Evolutionary conservation across 2,888 invertebrate species (phyloP), one percentile per base, ranked within the genome.

Genomic region (Macroteleia sp.): DNA sequence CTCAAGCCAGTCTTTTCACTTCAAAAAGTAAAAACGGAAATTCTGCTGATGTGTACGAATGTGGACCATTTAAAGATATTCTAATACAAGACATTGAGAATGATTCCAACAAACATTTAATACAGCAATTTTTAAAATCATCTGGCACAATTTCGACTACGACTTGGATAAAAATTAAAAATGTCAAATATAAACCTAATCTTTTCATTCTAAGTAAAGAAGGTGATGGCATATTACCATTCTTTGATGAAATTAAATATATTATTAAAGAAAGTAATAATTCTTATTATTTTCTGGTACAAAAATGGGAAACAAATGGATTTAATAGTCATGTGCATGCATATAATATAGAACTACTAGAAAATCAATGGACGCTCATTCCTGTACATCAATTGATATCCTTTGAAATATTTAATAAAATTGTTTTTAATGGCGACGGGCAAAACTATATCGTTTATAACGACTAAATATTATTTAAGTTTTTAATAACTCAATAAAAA

Each of bases 291-390:
- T 14, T 46, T 28, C 25, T 46, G 8, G 2, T 25, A 14, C 3
- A 28, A 46, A 25, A 46, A 5, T 46, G 46, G 46, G 46, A 46
- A 28, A 46, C 46, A 14, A 22, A 5, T 12, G 25, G 46, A 12
- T 46, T 46, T 25, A 46, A 46, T 25, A 14, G 8, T 4, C 46
- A 46, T 28, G 46, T 46, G 25, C 46, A 46, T 14, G 46, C 14
- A 25, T 28, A 46, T 5, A 5, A 12, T 20, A 20, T 42, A 42
- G 42, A 42, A 42, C 5, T n/a, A 42, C 10, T 39, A 2, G 42
- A 42, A 3, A 42, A 20, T 20, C 42, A 42, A 42, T 42, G 42
- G 42, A 9, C 42, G 2, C 12, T 42, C n/a, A 4, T 42, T n/a
- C 17, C 42, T 20, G 10, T 42, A 19, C 3, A 42, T 9, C 3